Evolutionary conservation across 2,888 invertebrate species (phyloP).

Genomic region (Leucozona laternaria): DNA sequence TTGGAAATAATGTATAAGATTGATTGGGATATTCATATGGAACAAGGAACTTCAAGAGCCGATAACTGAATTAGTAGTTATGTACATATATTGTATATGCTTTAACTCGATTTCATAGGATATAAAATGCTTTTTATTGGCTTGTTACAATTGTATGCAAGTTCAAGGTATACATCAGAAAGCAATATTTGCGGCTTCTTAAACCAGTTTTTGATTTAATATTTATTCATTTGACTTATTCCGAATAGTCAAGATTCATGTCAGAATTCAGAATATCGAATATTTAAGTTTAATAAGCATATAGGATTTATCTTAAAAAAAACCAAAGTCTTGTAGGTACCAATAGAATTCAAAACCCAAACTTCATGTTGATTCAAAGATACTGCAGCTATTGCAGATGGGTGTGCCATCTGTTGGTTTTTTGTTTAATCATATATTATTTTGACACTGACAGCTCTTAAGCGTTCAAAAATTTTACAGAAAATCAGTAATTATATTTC

Average conservation of each 20-base stretch:
- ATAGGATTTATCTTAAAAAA: no score
- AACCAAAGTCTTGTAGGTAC: no score
- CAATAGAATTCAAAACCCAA: no score
- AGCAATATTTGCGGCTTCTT: no score
- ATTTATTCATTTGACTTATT: background rate
- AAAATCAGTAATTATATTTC: no score
- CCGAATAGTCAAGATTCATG: background rate
- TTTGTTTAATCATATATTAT: no score
- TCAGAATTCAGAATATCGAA: background rate
- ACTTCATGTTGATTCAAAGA: no score
- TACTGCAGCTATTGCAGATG: no score
- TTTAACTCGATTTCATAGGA: background rate
- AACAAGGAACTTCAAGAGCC: background rate
- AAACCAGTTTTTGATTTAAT: background rate
- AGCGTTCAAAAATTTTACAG: no score
- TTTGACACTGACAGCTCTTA: no score
- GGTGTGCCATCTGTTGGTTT: no score
- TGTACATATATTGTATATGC: background rate
- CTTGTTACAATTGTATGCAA: background rate
- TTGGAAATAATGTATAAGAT: constrained; percentile 9
- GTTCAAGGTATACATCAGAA: background rate
- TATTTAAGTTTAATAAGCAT: background rate
- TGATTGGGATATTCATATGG: constrained; percentile 11
- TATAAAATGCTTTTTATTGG: background rate
- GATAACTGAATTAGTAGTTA: background rate